Evolutionary conservation across 2,797 vertebrate species (phyloP).

Genomic region (Schizothorax lantsangensis): DNA sequence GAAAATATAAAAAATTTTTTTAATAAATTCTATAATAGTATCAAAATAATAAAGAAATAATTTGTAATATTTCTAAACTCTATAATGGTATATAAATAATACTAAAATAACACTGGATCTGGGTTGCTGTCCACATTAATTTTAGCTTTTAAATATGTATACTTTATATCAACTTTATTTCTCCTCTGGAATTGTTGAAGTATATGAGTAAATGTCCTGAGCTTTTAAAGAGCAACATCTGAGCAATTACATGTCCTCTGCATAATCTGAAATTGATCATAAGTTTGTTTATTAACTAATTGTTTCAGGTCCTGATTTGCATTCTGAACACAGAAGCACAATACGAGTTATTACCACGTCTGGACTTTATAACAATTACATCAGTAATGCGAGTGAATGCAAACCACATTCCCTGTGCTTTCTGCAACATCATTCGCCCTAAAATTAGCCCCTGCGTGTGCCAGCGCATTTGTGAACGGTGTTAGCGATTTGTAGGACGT

Average conservation of each 20-base stretch:
- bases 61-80: background rate
- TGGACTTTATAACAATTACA: constrained; percentile 1
- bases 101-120: background rate
- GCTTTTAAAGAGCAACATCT: background rate
- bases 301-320: background rate
- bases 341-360: background rate
- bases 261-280: background rate
- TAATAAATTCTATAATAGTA: background rate
- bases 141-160: no score
- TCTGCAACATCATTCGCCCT: background rate
- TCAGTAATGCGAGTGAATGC: background rate
- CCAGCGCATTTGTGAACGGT: background rate
- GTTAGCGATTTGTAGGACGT: background rate
- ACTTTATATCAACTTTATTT: background rate
- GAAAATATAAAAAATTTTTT: background rate
- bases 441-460: background rate
- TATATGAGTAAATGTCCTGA: background rate
- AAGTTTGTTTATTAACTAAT: background rate
- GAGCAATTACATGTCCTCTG: background rate
- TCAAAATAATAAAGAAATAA: background rate
- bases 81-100: background rate
- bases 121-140: background rate
- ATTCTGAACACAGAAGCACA: background rate
- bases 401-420: constrained; percentile 15
- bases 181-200: background rate